Percentiles rank a stretch among this genome's conserved stretches.
Conservation (phyloP, 2,113 vertebrate species). For the Caracal caracal region DNA sequence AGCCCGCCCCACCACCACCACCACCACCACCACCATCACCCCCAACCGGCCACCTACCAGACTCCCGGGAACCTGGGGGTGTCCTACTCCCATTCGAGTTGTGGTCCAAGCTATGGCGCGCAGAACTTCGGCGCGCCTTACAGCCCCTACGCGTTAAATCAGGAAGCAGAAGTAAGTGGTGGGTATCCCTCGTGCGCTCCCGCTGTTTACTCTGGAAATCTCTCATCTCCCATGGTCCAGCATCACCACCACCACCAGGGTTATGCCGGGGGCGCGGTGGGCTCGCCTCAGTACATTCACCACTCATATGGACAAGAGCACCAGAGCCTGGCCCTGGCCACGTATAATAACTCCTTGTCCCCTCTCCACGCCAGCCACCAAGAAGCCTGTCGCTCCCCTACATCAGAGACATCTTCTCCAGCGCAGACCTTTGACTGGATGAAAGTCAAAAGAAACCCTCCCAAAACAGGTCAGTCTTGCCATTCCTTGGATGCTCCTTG, state of each 20-base stretch:
- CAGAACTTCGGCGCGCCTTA: slow-evolving; percentile 94
- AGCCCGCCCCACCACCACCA: slow-evolving; percentile 84
- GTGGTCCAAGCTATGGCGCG: slow-evolving; percentile 90
- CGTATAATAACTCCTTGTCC: slow-evolving; percentile 92
- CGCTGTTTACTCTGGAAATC: slow-evolving; percentile 94
- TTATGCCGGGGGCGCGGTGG: slow-evolving; percentile 90
- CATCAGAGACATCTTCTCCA: slow-evolving; percentile 90
- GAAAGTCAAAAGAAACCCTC: slow-evolving; percentile 99
- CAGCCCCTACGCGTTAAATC: slow-evolving; percentile 92
- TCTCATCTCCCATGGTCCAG: slow-evolving; percentile 91
- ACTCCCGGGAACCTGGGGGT: slow-evolving; percentile 90
- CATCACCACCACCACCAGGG: slow-evolving; percentile 92
- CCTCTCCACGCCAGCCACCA: slow-evolving; percentile 92
- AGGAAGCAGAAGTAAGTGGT: slow-evolving; percentile 92
- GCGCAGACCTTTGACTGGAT: slow-evolving; percentile 99
- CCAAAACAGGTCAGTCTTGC: slow-evolving; percentile 95
- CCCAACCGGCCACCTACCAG: slow-evolving; percentile 92
- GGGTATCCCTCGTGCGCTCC: slow-evolving; percentile 93
- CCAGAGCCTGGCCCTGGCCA: slow-evolving; percentile 87
- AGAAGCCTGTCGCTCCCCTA: slow-evolving; percentile 93
- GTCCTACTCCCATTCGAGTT: slow-evolving; percentile 92
- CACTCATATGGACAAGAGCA: slow-evolving; percentile 94
- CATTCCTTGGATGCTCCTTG: background rate
- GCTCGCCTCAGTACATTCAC: slow-evolving; percentile 92
- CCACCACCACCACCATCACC: slow-evolving; percentile 83